Percentiles rank a stretch among this genome's conserved stretches.
Evolutionary conservation across 2,113 vertebrate species (phyloP).

Genomic region (Silurus meridionalis): DNA sequence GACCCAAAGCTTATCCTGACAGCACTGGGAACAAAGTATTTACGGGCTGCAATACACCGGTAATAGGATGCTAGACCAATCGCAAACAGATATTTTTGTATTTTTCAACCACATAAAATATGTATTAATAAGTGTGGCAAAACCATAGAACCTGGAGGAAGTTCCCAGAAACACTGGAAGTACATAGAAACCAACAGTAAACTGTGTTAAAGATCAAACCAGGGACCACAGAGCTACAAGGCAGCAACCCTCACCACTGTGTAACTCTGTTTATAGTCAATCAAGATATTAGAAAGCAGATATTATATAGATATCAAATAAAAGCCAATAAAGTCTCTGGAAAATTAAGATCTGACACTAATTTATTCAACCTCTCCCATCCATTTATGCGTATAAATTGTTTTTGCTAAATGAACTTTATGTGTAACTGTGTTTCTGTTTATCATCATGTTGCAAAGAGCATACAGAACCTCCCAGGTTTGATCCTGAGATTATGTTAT

Average conservation of each 20-base stretch:
- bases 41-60: not conserved
- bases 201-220: not conserved
- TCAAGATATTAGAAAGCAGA: no score
- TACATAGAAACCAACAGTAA: not conserved
- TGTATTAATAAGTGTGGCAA: not conserved
- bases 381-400: not conserved
- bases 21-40: not conserved
- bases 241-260: not conserved
- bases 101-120: no score
- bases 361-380: no score
- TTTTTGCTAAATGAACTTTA: not conserved
- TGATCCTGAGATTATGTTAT: not conserved
- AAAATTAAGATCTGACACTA: no score
- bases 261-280: not conserved
- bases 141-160: not conserved
- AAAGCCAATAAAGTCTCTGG: no score
- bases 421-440: not conserved
- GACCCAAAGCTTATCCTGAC: not conserved
- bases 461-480: not conserved
- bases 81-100: not conserved
- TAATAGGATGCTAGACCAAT: not conserved
- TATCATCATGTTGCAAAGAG: not conserved
- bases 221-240: not conserved
- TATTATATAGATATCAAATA: no score
- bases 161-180: not conserved